Conservation (phyloP, 2,888 invertebrate genomes). For the Rhynchonema sp. region DNA sequence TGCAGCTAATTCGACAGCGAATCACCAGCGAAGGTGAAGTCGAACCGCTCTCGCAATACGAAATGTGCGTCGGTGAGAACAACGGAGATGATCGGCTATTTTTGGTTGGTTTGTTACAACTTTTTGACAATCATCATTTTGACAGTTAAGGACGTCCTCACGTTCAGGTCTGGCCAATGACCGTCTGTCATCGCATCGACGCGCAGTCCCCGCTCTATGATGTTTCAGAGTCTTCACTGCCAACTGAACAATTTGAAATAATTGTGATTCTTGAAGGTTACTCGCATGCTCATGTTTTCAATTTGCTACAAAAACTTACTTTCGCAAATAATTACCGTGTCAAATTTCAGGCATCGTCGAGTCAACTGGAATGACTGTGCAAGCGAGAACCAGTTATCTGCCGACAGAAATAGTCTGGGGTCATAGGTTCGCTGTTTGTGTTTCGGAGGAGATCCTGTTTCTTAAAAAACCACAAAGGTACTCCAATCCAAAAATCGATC, state of each 20-base stretch:
- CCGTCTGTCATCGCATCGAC: slow-evolving; percentile 18
- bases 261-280: slow-evolving; percentile 19
- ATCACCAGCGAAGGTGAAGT: slow-evolving; percentile 71
- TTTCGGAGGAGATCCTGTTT: not conserved
- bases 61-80: slow-evolving; percentile 60
- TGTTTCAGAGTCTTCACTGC: slow-evolving; percentile 10
- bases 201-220: slow-evolving; percentile 15
- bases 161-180: slow-evolving; percentile 20
- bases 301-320: no score
- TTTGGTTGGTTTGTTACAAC: no score
- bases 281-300: no score
- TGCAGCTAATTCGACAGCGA: slow-evolving; percentile 71
- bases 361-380: slow-evolving; percentile 22
- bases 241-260: slow-evolving; percentile 17
- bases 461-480: no score
- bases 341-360: slow-evolving; percentile 22
- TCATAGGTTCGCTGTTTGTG: slow-evolving; percentile 31
- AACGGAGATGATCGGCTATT: slow-evolving; percentile 76
- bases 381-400: slow-evolving; percentile 51
- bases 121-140: not conserved
- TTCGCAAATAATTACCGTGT: no score
- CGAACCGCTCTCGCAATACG: slow-evolving; percentile 76
- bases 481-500: no score
- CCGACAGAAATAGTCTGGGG: slow-evolving; percentile 69
- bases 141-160: not conserved